These are phyloP conservation scores for Neofelis nebulosa DNA, from an alignment of 2,113 vertebrate species.

Conservation along the genomic window DNA sequence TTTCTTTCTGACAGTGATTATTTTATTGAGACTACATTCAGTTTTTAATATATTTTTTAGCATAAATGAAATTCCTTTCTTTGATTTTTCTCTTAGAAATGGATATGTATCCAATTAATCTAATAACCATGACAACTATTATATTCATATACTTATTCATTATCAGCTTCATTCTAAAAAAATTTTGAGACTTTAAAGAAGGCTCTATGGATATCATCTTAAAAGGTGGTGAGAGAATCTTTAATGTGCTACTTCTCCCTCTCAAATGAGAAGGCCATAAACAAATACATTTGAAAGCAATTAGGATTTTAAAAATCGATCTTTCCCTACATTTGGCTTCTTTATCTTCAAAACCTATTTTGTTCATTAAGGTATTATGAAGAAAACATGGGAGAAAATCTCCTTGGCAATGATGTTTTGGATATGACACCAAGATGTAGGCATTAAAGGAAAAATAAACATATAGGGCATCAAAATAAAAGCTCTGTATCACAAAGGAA, in stretches of 20 bases:
- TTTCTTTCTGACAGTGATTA: not conserved
- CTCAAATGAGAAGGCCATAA: not conserved
- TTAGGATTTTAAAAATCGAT: not conserved
- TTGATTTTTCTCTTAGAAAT: not conserved
- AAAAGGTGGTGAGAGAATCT: not conserved
- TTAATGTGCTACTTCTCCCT: not conserved
- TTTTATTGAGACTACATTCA: not conserved
- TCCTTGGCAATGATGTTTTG: not conserved
- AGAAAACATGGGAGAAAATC: not conserved
- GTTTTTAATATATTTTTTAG: conserved; percentile 4
- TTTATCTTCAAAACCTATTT: not conserved
- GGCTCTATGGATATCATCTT: not conserved
- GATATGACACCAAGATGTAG: not conserved
- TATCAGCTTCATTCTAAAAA: not conserved
- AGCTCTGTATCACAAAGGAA: not conserved
- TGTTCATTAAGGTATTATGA: not conserved
- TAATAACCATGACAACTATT: not conserved
- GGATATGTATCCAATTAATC: not conserved
- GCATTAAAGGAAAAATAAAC: not conserved
- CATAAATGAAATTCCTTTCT: not conserved
- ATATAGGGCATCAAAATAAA: not conserved
- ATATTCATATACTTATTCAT: not conserved
- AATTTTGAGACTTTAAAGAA: not conserved
- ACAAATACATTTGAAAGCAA: not conserved
- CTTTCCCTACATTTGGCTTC: not conserved